Conservation (phyloP, 2,113 vertebrate genomes). For the Muscicapa adusta region DNA sequence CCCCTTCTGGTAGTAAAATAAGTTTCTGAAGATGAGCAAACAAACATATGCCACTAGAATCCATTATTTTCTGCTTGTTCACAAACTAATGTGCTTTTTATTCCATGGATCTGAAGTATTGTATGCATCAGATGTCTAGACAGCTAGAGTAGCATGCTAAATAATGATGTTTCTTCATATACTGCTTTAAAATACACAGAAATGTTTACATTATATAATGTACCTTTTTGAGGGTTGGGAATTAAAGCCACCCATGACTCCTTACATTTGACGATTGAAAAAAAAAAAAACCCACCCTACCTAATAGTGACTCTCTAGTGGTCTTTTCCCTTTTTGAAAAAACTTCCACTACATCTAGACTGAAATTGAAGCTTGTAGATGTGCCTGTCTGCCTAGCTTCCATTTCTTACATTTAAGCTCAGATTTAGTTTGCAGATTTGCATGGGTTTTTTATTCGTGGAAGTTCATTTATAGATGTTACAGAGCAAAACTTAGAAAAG, state of each 20-base stretch:
- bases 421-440: slow-evolving; percentile 49
- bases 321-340: slow-evolving; percentile 51
- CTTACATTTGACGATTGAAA: not conserved
- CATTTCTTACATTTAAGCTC: slow-evolving; percentile 38
- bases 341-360: not conserved
- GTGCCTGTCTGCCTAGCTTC: slow-evolving; percentile 34
- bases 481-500: not conserved
- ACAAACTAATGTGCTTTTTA: not conserved
- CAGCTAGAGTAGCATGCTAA: not conserved
- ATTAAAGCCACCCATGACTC: not conserved
- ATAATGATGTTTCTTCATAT: not conserved
- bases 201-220: not conserved
- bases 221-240: not conserved
- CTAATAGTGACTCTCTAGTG: slow-evolving; percentile 23
- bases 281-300: not conserved
- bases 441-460: slow-evolving; percentile 30
- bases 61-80: not conserved
- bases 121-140: not conserved
- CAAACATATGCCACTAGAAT: not conserved
- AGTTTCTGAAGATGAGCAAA: not conserved
- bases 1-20: not conserved
- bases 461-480: not conserved
- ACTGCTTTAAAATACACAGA: not conserved
- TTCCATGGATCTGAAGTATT: not conserved
- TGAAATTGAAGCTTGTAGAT: slow-evolving; percentile 25